phyloP scores from a whole-genome alignment of 2,113 vertebrate genomes.

The Ptyas mucosa region DNA sequence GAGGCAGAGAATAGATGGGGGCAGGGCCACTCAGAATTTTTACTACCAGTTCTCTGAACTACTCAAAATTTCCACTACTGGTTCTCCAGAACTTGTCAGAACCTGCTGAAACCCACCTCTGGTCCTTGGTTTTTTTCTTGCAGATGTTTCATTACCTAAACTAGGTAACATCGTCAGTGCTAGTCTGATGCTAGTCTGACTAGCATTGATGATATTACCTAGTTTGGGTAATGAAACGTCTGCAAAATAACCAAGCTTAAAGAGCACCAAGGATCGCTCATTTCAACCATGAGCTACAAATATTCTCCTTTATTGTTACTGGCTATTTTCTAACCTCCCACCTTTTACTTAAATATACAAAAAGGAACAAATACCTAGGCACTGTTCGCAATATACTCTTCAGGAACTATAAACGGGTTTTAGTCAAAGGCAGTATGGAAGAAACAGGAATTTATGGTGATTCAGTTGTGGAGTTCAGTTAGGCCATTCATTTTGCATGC shows the following conservation, averaged over 20 bases:
- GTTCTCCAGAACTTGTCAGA: too few species aligned
- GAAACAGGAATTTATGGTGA: neutral
- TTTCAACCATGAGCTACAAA: too few species aligned
- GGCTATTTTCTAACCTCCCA: neutral
- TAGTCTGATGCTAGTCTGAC: neutral
- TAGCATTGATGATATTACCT: too few species aligned
- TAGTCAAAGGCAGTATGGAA: neutral
- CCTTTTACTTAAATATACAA: neutral
- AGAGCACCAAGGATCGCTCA: too few species aligned
- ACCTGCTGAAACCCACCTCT: too few species aligned
- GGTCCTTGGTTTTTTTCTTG: neutral
- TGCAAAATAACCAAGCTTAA: too few species aligned
- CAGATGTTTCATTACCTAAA: neutral
- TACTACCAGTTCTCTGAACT: too few species aligned
- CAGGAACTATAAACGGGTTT: neutral
- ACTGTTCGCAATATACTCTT: neutral
- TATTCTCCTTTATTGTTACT: neutral
- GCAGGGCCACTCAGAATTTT: too few species aligned
- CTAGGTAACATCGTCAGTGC: neutral
- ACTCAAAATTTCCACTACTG: too few species aligned
- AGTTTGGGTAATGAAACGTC: too few species aligned
- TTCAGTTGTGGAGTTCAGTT: neutral
- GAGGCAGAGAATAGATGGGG: too few species aligned
- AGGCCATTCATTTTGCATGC: neutral
- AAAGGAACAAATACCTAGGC: neutral